Conservation (phyloP, 37 sponge, comb jelly and placozoan genomes). For the Halisarca cf. caerulea region DNA sequence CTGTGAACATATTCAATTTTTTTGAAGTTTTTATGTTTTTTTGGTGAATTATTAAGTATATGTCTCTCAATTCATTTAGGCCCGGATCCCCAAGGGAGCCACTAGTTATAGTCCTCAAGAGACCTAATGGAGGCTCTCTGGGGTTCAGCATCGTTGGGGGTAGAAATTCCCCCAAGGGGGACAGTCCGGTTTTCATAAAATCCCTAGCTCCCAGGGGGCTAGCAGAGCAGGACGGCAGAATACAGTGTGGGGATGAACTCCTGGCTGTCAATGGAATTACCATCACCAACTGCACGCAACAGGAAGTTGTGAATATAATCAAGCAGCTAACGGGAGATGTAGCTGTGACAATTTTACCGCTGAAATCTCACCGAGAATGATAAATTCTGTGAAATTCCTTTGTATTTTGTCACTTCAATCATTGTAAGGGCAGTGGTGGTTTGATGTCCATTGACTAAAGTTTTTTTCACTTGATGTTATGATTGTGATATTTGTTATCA, state of each 20-base stretch:
- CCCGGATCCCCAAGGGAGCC: not conserved
- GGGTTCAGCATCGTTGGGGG: constrained; percentile 96
- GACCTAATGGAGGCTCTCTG: constrained; percentile 48
- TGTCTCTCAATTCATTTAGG: too few relatives aligned
- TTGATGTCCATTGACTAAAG: too few relatives aligned
- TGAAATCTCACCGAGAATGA: not conserved
- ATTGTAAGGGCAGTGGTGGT: too few relatives aligned
- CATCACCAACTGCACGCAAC: constrained; percentile 33
- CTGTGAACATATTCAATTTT: too few relatives aligned
- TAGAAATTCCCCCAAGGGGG: constrained; percentile 72
- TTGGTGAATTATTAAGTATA: too few relatives aligned
- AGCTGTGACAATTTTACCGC: constrained; percentile 41
- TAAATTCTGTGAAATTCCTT: not conserved
- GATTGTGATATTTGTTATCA: too few relatives aligned
- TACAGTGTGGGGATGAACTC: constrained; percentile 63
- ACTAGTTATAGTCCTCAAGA: constrained; percentile 31
- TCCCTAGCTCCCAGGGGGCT: constrained; percentile 73
- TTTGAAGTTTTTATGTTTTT: too few relatives aligned
- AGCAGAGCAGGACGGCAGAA: constrained; percentile 77
- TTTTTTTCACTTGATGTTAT: too few relatives aligned
- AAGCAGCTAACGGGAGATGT: constrained; percentile 45
- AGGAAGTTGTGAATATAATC: constrained; percentile 68
- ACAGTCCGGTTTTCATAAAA: constrained; percentile 87
- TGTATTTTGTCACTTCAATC: not conserved
- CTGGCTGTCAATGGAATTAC: not conserved